Base-by-base conservation (phyloP, 1,140 invertebrate genomes). In the Aphelenchoides fujianensis region DNA sequence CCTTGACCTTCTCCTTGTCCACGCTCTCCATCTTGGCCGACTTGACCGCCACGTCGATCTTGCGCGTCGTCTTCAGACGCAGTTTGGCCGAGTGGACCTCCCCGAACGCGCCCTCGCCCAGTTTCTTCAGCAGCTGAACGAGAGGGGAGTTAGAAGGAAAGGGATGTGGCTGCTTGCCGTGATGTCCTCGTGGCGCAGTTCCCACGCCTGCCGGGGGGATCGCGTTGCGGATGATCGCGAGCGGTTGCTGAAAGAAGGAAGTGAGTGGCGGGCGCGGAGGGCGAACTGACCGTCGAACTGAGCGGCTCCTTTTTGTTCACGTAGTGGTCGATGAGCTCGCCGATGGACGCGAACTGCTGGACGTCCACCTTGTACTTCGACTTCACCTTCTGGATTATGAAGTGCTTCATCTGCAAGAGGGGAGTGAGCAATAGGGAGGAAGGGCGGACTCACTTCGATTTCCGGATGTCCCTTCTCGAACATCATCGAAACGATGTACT, bases 11-110 rank as follows among this genome's bases (percentile, higher is more conserved):
- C 12, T 57, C 66, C 12, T 48, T 48, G 41, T 12, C 23, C 12
- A 48, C 12, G 41, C 12, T 23, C 41, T 48, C 41, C 41, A 48
- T 16, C 23, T 48, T 48, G 12, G 41, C 41, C 41, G 69, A 34
- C 48, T 77, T 77, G 36, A 77, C 55, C 0, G 75, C 74, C 16
- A 78, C 71, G 19, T 70, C 31, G 16, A 78, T 36, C n/a, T 61
- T 61, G 2, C 55, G 69, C 28, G 62, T 68, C 23, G 55, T 74
- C 28, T 68, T 78, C 52, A 27, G 32, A 23, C 66, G 66, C 35
- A 77, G 28, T 7, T 48, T 72, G 34, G 68, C 74, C 3, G 37
- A 35, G 28, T 52, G 28, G 23, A 76, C 74, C 37, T 74, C 59
- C 12, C 77, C 77, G 31, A 78, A 48, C 12, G 41, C 41, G 12